Conservation (phyloP, 2,888 invertebrate genomes). For the Salticus scenicus region DNA sequence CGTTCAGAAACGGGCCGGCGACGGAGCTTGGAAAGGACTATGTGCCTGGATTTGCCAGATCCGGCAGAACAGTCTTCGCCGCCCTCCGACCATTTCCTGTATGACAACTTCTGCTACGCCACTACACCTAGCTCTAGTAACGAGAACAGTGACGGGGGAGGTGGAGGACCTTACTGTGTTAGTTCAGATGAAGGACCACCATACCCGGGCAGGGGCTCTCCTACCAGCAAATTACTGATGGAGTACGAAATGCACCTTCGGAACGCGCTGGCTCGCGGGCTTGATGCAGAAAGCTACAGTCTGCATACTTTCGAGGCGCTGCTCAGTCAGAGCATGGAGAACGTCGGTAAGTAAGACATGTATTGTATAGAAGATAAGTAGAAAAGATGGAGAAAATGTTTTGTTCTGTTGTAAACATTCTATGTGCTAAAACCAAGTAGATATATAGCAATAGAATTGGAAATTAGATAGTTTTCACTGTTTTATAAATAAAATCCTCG, state of each 20-base stretch:
- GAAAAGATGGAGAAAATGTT: too few relatives aligned
- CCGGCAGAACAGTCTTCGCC: constrained; percentile 81
- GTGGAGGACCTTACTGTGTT: constrained; percentile 58
- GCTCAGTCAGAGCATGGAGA: constrained; percentile 95
- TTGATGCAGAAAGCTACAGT: constrained; percentile 96
- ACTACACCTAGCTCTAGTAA: constrained; percentile 95
- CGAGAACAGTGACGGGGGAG: constrained; percentile 77
- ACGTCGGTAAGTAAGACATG: constrained; percentile 80
- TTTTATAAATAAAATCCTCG: too few relatives aligned
- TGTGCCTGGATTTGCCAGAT: constrained; percentile 83
- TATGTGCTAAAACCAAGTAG: too few relatives aligned
- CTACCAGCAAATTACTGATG: constrained; percentile 86
- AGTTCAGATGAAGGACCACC: constrained; percentile 68
- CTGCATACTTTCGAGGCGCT: constrained; percentile 94
- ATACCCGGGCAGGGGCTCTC: constrained; percentile 82
- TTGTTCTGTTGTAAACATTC: too few relatives aligned
- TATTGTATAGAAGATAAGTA: too few relatives aligned
- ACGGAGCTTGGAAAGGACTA: constrained; percentile 72
- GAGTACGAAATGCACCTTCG: constrained; percentile 96
- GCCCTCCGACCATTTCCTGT: constrained; percentile 93
- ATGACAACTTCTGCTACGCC: constrained; percentile 96
- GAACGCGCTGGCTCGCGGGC: constrained; percentile 93
- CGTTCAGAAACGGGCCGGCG: constrained; percentile 72
- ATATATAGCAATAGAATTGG: too few relatives aligned
- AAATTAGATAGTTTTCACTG: too few relatives aligned